Evolutionary conservation across 1,140 invertebrate genomes (phyloP).

Genomic region (Drosophila eugracilis): DNA sequence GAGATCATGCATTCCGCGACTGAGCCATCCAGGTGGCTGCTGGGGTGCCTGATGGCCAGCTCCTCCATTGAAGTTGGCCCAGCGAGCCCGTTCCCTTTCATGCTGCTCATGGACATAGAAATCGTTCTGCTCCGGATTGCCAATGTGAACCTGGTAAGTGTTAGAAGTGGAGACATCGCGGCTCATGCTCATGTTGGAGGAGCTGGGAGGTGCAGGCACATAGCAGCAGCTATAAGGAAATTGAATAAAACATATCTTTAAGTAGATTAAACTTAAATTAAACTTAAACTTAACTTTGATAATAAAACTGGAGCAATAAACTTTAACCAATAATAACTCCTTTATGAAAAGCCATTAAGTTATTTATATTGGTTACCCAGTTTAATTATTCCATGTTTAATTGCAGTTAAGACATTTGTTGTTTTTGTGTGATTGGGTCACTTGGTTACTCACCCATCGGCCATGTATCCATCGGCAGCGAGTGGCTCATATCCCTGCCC

Average conservation of each 20-base stretch:
- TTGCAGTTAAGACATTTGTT: conserved; percentile 5
- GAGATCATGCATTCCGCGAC: conserved; percentile 70
- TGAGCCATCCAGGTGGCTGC: conserved; percentile 73
- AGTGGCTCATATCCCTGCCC: conserved; percentile 61
- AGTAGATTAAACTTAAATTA: neutral
- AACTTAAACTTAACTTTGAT: too few species aligned
- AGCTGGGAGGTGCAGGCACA: conserved; percentile 54
- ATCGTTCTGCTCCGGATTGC: conserved; percentile 66
- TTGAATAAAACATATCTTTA: neutral
- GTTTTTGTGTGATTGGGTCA: conserved; percentile 19
- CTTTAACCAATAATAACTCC: too few species aligned
- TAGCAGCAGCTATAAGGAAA: conserved; percentile 48
- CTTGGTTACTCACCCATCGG: conserved; percentile 65
- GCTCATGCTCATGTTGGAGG: conserved; percentile 69
- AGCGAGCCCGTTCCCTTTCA: conserved; percentile 86
- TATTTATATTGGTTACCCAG: neutral
- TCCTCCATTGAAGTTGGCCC: conserved; percentile 85
- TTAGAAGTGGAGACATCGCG: conserved; percentile 80
- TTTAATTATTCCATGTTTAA: conserved; percentile 3
- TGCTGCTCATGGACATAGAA: conserved; percentile 85
- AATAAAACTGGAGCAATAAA: too few species aligned
- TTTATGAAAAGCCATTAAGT: too few species aligned
- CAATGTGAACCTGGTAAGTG: conserved; percentile 76
- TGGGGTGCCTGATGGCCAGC: conserved; percentile 17
- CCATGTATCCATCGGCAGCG: conserved; percentile 64